Conservation (phyloP, 2,113 vertebrate species). For the Polypterus bichir region DNA sequence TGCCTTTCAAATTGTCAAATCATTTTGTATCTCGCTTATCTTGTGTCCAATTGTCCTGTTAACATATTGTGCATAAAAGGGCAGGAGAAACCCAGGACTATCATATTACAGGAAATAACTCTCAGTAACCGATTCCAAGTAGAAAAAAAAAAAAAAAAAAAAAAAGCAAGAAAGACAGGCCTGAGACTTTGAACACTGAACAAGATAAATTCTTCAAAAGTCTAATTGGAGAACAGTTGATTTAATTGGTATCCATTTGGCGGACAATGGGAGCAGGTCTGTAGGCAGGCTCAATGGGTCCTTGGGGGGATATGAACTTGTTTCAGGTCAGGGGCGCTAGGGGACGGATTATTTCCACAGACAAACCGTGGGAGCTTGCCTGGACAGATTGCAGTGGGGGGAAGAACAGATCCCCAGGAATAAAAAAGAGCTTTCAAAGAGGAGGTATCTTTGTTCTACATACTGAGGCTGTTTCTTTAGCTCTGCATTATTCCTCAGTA, state of each 20-base stretch:
- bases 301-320: slow-evolving; percentile 83
- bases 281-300: slow-evolving; percentile 76
- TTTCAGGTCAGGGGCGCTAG: slow-evolving; percentile 68
- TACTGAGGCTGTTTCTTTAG: slow-evolving; percentile 40
- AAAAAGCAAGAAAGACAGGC: slow-evolving; percentile 45
- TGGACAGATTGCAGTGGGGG: slow-evolving; percentile 44
- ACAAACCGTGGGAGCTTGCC: slow-evolving; percentile 73
- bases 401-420: slow-evolving; percentile 26
- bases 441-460: slow-evolving; percentile 55
- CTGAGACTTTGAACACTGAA: slow-evolving; percentile 66
- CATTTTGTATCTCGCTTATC: slow-evolving; percentile 20
- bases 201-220: slow-evolving; percentile 86
- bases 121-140: slow-evolving; percentile 72
- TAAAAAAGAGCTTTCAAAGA: slow-evolving; percentile 32
- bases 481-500: slow-evolving; percentile 15
- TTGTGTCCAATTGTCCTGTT: slow-evolving; percentile 52
- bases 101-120: slow-evolving; percentile 85
- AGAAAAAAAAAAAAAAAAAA: slow-evolving; percentile 34
- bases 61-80: slow-evolving; percentile 61
- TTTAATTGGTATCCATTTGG: slow-evolving; percentile 97
- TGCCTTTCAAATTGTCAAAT: too few relatives aligned
- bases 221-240: slow-evolving; percentile 96
- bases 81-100: slow-evolving; percentile 75
- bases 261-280: slow-evolving; percentile 79
- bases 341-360: slow-evolving; percentile 90